Conservation (phyloP, 2,797 vertebrate genomes). For the Rhinella marina region DNA sequence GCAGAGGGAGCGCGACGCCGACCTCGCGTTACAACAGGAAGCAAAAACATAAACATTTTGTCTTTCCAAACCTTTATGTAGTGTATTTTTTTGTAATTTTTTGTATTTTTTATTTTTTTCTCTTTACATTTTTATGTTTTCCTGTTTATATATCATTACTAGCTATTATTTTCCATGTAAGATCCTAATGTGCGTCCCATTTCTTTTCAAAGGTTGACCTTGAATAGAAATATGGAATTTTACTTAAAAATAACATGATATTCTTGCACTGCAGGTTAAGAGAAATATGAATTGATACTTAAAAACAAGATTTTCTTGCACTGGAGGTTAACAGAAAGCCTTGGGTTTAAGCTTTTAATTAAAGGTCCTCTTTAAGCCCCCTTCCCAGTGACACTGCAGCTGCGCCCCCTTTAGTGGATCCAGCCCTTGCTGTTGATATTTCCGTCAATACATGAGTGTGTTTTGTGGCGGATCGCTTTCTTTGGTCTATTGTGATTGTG, state of each 20-base stretch:
- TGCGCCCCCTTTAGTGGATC: constrained; percentile 12
- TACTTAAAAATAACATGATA: no score
- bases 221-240: neutral
- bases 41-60: no score
- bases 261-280: no score
- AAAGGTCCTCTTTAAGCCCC: constrained; percentile 18
- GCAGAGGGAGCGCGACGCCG: no score
- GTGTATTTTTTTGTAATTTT: neutral
- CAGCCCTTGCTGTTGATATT: constrained; percentile 29
- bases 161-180: neutral
- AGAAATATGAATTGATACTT: neutral
- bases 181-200: no score
- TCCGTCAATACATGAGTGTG: neutral
- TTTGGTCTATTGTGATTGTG: constrained; percentile 57
- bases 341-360: constrained; percentile 12
- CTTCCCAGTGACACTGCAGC: neutral
- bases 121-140: neutral
- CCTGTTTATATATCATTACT: neutral
- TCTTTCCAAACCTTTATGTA: no score
- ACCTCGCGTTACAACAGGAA: no score
- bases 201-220: neutral
- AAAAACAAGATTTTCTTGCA: neutral
- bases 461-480: constrained; percentile 44
- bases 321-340: constrained; percentile 15
- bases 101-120: neutral